These are phyloP conservation scores for Athetis lepigone DNA, from an alignment of 2,888 invertebrate genomes.

Conservation along the genomic window DNA sequence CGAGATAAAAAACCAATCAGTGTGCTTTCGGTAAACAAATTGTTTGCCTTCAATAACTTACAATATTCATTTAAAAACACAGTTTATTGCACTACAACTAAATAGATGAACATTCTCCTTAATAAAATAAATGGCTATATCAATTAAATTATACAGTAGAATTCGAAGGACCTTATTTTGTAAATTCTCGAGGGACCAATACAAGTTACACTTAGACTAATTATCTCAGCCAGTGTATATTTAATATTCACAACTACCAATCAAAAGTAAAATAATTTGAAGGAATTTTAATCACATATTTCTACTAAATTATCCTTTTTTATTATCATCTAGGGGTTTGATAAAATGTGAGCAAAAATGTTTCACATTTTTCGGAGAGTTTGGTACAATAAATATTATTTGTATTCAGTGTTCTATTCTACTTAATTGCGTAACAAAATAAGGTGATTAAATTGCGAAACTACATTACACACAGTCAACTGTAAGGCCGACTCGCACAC, in stretches of 20 bases:
- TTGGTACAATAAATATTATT: neutral
- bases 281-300: neutral
- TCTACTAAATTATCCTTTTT: conserved; percentile 16
- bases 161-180: conserved; percentile 12
- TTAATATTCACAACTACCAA: conserved; percentile 38
- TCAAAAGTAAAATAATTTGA: conserved; percentile 16
- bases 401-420: neutral
- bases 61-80: neutral
- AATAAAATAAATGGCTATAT: neutral
- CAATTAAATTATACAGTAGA: conserved; percentile 9
- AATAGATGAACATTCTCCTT: neutral
- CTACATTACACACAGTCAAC: too few species aligned
- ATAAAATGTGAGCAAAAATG: neutral
- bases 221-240: conserved; percentile 4
- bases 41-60: neutral
- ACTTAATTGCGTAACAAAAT: neutral
- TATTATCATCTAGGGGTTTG: conserved; percentile 5
- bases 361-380: neutral
- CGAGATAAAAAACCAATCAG: neutral
- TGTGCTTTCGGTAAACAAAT: neutral
- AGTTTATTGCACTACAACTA: neutral
- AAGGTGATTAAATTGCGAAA: neutral
- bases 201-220: conserved; percentile 25
- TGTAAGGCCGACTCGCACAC: too few species aligned
- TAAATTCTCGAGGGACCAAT: conserved; percentile 16